phyloP scores from a whole-genome alignment of 2,113 vertebrate species.

The Tapirus terrestris region DNA sequence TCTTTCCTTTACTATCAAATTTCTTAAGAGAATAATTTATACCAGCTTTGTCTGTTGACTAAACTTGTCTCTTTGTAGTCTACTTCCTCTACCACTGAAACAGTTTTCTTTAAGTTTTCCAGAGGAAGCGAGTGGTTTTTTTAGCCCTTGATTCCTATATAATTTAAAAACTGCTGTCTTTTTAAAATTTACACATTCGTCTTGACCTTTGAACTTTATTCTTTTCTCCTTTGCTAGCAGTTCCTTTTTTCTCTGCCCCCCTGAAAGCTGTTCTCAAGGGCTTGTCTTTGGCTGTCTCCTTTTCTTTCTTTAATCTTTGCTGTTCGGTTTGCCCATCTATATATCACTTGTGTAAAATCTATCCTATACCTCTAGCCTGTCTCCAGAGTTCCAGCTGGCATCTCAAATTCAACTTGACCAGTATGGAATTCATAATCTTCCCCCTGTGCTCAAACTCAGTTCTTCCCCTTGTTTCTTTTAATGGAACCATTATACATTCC shows the following conservation, averaged over 20 bases:
- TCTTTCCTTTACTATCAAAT: neutral
- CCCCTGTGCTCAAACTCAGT: neutral
- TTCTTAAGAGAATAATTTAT: neutral
- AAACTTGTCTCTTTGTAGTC: neutral
- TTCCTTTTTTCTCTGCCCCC: neutral
- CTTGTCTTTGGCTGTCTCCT: neutral
- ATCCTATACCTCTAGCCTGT: neutral
- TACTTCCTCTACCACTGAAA: neutral
- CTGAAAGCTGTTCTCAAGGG: neutral
- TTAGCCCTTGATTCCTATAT: neutral
- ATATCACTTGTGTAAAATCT: neutral
- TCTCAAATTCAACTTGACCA: neutral
- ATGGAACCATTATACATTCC: neutral
- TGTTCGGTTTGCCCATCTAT: neutral
- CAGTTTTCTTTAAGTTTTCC: neutral
- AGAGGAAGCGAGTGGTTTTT: neutral
- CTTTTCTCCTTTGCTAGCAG: neutral
- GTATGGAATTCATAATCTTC: neutral
- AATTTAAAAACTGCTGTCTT: conserved; percentile 35
- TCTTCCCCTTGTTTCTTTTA: conserved; percentile 5
- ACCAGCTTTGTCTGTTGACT: neutral
- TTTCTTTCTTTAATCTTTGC: neutral
- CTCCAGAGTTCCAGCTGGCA: neutral
- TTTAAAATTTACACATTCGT: neutral
- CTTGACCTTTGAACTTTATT: neutral